phyloP scores from a whole-genome alignment of 2,113 vertebrate genomes.

The Oophaga pumilio region DNA sequence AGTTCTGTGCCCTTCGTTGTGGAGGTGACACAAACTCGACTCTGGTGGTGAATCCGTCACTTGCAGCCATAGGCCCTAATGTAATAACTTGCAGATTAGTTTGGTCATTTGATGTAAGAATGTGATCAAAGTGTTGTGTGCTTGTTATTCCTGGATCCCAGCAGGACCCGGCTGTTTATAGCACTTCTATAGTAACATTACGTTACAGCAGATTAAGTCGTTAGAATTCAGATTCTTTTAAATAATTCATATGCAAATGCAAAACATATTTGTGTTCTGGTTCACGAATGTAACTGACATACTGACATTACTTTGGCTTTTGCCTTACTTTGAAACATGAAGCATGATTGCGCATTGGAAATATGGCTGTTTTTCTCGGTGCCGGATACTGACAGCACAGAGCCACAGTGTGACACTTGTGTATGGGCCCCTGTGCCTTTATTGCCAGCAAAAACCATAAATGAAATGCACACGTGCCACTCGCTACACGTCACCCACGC shows the following conservation, averaged over 20 bases:
- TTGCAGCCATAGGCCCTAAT: neutral
- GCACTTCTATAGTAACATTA: neutral
- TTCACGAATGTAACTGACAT: neutral
- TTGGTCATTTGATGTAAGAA: neutral
- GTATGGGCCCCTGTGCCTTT: too few species aligned
- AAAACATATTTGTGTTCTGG: constrained; percentile 19
- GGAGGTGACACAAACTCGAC: too few species aligned
- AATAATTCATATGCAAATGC: constrained; percentile 21
- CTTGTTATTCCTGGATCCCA: neutral
- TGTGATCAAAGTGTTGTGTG: neutral
- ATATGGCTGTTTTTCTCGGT: neutral
- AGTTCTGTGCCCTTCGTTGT: too few species aligned
- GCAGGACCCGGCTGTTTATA: neutral
- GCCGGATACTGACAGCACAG: too few species aligned
- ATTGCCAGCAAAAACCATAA: too few species aligned
- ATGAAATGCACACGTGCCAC: too few species aligned
- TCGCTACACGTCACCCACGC: too few species aligned
- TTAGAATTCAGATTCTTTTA: neutral
- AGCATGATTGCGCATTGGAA: neutral
- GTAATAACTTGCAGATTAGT: neutral
- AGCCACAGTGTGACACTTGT: too few species aligned
- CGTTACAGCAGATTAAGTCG: neutral
- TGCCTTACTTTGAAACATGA: neutral
- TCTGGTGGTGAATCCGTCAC: too few species aligned
- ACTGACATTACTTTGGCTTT: neutral